These are phyloP conservation scores for Netelia melanura DNA, from an alignment of 2,888 invertebrate genomes.

Conservation along the genomic window DNA sequence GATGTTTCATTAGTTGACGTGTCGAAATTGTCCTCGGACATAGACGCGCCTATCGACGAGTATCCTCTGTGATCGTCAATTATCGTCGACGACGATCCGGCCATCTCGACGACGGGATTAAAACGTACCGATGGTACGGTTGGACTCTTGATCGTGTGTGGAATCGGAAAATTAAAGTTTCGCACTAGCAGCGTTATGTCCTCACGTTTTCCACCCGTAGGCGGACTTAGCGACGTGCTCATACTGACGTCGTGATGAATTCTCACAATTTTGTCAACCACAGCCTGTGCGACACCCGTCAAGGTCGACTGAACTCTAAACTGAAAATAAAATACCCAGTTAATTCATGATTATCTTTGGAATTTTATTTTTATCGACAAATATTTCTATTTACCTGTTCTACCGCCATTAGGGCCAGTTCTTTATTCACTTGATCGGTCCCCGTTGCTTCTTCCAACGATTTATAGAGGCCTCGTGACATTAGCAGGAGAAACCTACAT, in stretches of 20 bases:
- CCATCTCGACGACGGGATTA: constrained; percentile 87
- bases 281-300: constrained; percentile 93
- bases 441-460: constrained; percentile 92
- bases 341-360: constrained; percentile 35
- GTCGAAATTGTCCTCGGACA: constrained; percentile 78
- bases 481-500: constrained; percentile 93
- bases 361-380: background rate
- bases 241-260: constrained; percentile 93
- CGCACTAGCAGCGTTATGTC: constrained; percentile 94
- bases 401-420: constrained; percentile 92
- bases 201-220: constrained; percentile 88
- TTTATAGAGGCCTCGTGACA: constrained; percentile 94
- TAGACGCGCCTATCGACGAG: constrained; percentile 69
- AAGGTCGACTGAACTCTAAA: constrained; percentile 92
- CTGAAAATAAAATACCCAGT: constrained; percentile 81
- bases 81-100: constrained; percentile 77
- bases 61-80: constrained; percentile 72
- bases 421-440: constrained; percentile 92
- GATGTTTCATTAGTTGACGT: constrained; percentile 83
- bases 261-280: constrained; percentile 93
- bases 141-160: constrained; percentile 87
- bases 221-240: constrained; percentile 85
- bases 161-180: constrained; percentile 93
- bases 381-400: constrained; percentile 87
- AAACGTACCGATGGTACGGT: constrained; percentile 87